Conservation (phyloP, 30 jellyfish, hydroid and myxozoan species). For the Clytia hemisphaerica region DNA sequence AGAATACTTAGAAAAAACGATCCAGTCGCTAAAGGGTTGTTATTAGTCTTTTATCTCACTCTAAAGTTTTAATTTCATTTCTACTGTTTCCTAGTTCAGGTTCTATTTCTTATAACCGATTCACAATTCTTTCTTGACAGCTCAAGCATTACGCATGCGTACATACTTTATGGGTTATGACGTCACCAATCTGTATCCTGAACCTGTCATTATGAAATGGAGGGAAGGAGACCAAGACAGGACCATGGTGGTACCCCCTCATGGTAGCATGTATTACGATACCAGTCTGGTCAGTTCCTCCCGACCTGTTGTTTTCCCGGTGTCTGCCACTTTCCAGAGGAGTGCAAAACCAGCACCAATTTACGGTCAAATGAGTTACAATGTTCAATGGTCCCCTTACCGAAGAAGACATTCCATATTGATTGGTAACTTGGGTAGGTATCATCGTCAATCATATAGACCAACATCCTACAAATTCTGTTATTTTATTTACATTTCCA, state of each 20-base stretch:
- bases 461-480: too few relatives aligned
- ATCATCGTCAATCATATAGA: too few relatives aligned
- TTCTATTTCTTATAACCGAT: too few relatives aligned
- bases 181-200: not conserved
- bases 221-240: conserved; percentile 1
- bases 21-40: too few relatives aligned
- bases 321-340: not conserved
- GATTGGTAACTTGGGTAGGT: conserved; percentile 1
- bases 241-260: not conserved
- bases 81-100: too few relatives aligned
- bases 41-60: too few relatives aligned
- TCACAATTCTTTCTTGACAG: too few relatives aligned
- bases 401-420: not conserved
- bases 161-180: conserved; percentile 12
- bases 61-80: too few relatives aligned
- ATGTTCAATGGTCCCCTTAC: not conserved
- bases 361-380: not conserved
- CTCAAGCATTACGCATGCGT: too few relatives aligned
- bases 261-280: conserved; percentile 16
- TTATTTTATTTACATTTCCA: too few relatives aligned
- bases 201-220: not conserved
- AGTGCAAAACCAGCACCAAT: not conserved
- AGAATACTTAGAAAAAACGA: too few relatives aligned
- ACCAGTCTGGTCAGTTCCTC: not conserved
- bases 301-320: not conserved